phyloP scores from a whole-genome alignment of 2,888 invertebrate genomes.

The Athalia rosae region DNA sequence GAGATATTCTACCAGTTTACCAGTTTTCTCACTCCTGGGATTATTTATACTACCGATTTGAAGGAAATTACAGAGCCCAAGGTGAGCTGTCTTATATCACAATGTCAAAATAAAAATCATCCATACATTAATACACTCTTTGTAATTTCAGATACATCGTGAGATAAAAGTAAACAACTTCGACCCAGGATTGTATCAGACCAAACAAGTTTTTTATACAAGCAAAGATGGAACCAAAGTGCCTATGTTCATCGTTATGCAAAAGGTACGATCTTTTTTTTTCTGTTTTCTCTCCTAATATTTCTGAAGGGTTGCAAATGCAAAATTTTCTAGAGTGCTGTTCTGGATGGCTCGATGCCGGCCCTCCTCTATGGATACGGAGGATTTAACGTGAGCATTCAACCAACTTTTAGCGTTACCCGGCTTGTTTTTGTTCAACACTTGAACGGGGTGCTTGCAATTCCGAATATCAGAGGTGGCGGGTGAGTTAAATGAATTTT shows the following conservation, averaged over 20 bases:
- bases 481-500: slow-evolving; percentile 79
- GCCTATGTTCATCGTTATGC: slow-evolving; percentile 95
- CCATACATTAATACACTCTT: slow-evolving; percentile 31
- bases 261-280: slow-evolving; percentile 76
- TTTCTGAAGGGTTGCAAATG: background rate
- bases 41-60: slow-evolving; percentile 92
- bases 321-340: slow-evolving; percentile 75
- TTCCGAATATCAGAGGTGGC: slow-evolving; percentile 97
- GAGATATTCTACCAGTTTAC: slow-evolving; percentile 96
- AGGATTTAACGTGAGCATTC: slow-evolving; percentile 95
- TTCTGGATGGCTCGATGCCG: slow-evolving; percentile 83
- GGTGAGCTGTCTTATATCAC: slow-evolving; percentile 69
- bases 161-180: slow-evolving; percentile 91
- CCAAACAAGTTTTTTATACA: slow-evolving; percentile 92
- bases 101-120: slow-evolving; percentile 9
- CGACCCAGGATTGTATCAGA: slow-evolving; percentile 85
- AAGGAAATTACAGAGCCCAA: slow-evolving; percentile 79
- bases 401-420: slow-evolving; percentile 92
- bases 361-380: slow-evolving; percentile 97
- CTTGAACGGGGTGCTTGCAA: slow-evolving; percentile 90
- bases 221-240: slow-evolving; percentile 96
- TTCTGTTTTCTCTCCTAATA: background rate
- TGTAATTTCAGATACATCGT: slow-evolving; percentile 80
- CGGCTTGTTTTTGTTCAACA: slow-evolving; percentile 92
- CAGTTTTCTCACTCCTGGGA: slow-evolving; percentile 93